These are phyloP conservation scores for Brachypalpus laphriformis DNA, from an alignment of 2,888 invertebrate genomes.

Conservation along the genomic window DNA sequence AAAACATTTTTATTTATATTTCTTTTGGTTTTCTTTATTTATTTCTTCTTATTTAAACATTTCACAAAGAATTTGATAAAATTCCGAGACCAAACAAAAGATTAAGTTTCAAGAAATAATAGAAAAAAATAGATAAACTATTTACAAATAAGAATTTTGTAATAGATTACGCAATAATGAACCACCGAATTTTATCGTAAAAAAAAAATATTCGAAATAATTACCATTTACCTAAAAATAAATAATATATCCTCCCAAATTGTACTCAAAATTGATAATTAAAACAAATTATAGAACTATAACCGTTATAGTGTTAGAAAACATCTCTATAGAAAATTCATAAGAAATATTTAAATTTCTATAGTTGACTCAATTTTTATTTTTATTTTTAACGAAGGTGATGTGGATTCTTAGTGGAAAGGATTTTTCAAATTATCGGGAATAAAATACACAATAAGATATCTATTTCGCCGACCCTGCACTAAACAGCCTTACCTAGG, in stretches of 20 bases:
- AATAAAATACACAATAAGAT: too few relatives aligned
- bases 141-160: slow-evolving; percentile 29
- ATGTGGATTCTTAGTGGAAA: too few relatives aligned
- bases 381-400: not conserved
- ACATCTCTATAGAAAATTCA: not conserved
- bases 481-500: too few relatives aligned
- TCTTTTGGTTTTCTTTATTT: slow-evolving; percentile 17
- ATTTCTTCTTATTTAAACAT: not conserved
- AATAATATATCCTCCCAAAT: not conserved
- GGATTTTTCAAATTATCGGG: too few relatives aligned
- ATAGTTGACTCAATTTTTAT: too few relatives aligned
- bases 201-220: slow-evolving; percentile 17
- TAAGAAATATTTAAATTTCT: not conserved
- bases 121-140: not conserved
- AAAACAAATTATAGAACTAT: not conserved
- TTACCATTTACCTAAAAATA: not conserved
- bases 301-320: not conserved
- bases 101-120: slow-evolving; percentile 5
- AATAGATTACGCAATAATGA: slow-evolving; percentile 47
- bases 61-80: not conserved
- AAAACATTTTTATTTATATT: slow-evolving; percentile 45
- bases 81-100: slow-evolving; percentile 37
- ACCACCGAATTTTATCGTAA: slow-evolving; percentile 62
- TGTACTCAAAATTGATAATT: not conserved
- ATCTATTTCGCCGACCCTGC: too few relatives aligned